These are phyloP conservation scores for Elmis aenea DNA, from an alignment of 2,888 invertebrate genomes.

Conservation along the genomic window DNA sequence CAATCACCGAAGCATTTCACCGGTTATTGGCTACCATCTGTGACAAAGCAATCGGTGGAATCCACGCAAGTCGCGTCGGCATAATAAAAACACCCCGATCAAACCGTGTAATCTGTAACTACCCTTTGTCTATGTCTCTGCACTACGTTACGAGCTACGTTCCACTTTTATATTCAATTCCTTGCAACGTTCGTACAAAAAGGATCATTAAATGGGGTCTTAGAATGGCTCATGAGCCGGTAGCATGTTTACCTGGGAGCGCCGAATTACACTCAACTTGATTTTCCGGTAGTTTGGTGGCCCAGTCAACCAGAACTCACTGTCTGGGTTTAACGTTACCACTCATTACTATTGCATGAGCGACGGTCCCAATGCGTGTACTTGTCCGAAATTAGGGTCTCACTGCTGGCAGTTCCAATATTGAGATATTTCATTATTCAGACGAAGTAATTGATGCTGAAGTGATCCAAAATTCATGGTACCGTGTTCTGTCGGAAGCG, in stretches of 20 bases:
- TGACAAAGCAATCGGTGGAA: conserved; percentile 18
- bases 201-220: conserved; percentile 18
- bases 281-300: conserved; percentile 22
- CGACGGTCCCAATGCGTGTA: conserved; percentile 17
- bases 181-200: conserved; percentile 17
- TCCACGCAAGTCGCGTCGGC: conserved; percentile 18
- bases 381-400: conserved; percentile 20
- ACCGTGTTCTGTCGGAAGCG: no score
- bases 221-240: conserved; percentile 16
- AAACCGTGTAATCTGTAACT: conserved; percentile 27
- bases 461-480: conserved; percentile 1
- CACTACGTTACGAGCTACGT: conserved; percentile 19
- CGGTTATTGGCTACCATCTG: conserved; percentile 17
- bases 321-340: conserved; percentile 11
- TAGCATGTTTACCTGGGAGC: conserved; percentile 20
- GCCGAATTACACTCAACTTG: conserved; percentile 21
- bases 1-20: conserved; percentile 19
- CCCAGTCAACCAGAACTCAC: conserved; percentile 16
- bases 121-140: conserved; percentile 25
- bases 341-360: conserved; percentile 24
- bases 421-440: conserved; percentile 17
- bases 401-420: conserved; percentile 15
- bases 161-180: conserved; percentile 23
- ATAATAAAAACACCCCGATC: conserved; percentile 25
- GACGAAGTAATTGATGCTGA: conserved; percentile 14